Evolutionary conservation across 2,797 vertebrate species (phyloP), one percentile per base, ranked within the genome.

Genomic region (Nannoperca obscura): DNA sequence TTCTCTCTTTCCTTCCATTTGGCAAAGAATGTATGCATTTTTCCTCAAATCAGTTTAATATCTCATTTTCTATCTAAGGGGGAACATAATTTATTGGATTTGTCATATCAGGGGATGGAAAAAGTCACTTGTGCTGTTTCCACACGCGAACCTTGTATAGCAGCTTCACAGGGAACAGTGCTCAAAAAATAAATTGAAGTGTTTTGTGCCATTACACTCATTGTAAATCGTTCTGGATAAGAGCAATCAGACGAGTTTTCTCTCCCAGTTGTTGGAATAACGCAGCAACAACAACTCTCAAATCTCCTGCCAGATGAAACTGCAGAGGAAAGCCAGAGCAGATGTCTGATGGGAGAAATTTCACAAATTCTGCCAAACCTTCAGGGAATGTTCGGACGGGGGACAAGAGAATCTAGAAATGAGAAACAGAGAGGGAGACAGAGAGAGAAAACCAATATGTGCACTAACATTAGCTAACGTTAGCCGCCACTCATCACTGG

Each of bases 231-330:
- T 40, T 62, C 54, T 78, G 57, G 68, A 80, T 81, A 54, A 74
- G 62, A 71, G 32, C 68, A 67, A 74, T 76, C 74, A 72, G 57
- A 82, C n/a, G 67, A 61, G 78, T 89, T 89, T 88, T 87, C 88
- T 91, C 88, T 90, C 86, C 80, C 65, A 89, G 86, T 88, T 84
- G 87, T 82, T 79, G 85, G 89, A 94, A 92, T 79, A 86, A 92
- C 24, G 24, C 24, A 94, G 87, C 83, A 85, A 87, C 77, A 84
- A 67, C 83, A 71, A 70, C 72, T 55, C 76, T 84, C 86, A 90
- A 91, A 89, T 78, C 54, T 90, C 27, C 47, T 82, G 80, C 81
- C 92, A 91, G 91, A 83, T 59, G 62, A 68, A 61, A 85, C 70
- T 80, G 88, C 84, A 76, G 92, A 87, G 75, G 77, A 92, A 90